phyloP scores from a whole-genome alignment of 1,140 invertebrate species.

The Lepidostoma basale region DNA sequence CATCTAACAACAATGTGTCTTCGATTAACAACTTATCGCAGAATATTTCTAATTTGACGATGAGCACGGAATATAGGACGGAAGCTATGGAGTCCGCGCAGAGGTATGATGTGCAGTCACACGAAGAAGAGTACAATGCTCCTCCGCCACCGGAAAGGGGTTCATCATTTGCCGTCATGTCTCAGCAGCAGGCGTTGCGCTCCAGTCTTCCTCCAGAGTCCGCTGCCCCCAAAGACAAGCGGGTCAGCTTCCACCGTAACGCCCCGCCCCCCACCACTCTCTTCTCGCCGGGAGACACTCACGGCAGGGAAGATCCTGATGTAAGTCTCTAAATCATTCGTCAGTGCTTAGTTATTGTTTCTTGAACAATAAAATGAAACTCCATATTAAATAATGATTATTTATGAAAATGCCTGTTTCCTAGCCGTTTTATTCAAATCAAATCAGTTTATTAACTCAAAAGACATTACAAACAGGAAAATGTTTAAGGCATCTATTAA shows the following conservation, averaged over 20 bases:
- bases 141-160: constrained; percentile 79
- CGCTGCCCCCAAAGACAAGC: constrained; percentile 57
- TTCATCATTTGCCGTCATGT: constrained; percentile 83
- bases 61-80: constrained; percentile 30
- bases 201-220: constrained; percentile 47
- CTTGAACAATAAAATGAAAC: too few species aligned
- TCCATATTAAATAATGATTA: too few species aligned
- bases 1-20: constrained; percentile 25
- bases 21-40: constrained; percentile 36
- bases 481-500: too few species aligned
- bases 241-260: constrained; percentile 77
- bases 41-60: constrained; percentile 36
- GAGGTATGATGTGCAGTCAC: constrained; percentile 34
- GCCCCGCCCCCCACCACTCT: constrained; percentile 46
- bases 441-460: too few species aligned
- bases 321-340: constrained; percentile 63
- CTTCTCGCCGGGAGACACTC: constrained; percentile 29
- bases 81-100: constrained; percentile 11
- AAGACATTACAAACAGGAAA: too few species aligned
- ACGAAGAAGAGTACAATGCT: constrained; percentile 48
- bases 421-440: too few species aligned
- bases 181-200: constrained; percentile 58
- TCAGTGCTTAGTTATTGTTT: background rate
- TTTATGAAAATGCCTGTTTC: too few species aligned
- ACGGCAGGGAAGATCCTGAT: constrained; percentile 76